Percentiles rank a stretch among this genome's conserved stretches.
These are phyloP conservation scores for Platyrinchus mystaceus DNA, from an alignment of 2,797 vertebrate species.

Conservation along the genomic window DNA sequence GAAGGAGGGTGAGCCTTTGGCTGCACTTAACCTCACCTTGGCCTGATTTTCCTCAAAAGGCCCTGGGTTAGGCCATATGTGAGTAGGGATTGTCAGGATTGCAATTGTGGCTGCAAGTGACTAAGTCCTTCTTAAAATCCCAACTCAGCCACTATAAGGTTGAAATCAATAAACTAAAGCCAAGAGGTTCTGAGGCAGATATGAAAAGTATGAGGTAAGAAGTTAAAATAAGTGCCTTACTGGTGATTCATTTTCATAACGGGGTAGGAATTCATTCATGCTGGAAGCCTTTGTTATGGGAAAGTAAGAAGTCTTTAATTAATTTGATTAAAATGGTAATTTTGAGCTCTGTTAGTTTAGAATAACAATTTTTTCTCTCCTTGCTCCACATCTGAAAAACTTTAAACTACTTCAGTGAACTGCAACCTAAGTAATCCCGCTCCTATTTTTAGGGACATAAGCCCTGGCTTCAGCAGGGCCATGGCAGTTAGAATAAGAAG, in stretches of 20 bases:
- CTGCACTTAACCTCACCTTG: neutral
- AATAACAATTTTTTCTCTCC: conserved; percentile 9
- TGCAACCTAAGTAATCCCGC: conserved; percentile 75
- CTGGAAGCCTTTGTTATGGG: neutral
- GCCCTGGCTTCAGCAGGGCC: conserved; percentile 70
- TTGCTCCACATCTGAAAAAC: conserved; percentile 50
- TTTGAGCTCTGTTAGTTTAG: conserved; percentile 38
- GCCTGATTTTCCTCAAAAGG: neutral
- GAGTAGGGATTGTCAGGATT: neutral
- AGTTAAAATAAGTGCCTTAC: neutral
- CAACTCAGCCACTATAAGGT: neutral
- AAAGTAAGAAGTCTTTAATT: conserved; percentile 30
- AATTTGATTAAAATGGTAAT: conserved; percentile 49
- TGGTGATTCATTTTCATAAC: neutral
- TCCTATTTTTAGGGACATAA: conserved; percentile 81
- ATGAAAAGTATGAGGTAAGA: neutral
- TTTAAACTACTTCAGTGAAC: conserved; percentile 71
- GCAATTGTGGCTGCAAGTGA: neutral
- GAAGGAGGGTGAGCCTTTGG: neutral
- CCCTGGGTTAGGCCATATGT: neutral
- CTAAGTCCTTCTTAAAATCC: neutral
- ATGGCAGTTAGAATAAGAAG: conserved; percentile 77
- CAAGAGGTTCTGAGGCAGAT: neutral
- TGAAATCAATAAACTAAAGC: neutral
- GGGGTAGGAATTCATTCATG: neutral